Evolutionary conservation across 2,888 invertebrate genomes (phyloP).

Genomic region (Tetragonisca angustula): DNA sequence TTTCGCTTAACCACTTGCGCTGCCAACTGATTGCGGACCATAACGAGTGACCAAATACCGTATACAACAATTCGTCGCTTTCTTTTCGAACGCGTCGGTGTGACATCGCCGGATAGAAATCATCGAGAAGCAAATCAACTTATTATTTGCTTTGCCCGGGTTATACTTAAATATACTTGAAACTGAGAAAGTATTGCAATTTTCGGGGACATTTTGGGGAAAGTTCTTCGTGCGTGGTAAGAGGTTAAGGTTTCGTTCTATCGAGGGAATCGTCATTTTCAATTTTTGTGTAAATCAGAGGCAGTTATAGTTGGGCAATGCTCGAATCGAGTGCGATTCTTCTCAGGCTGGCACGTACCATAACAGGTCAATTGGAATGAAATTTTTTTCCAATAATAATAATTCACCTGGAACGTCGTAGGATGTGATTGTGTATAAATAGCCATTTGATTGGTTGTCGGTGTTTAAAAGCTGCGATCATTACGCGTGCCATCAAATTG

Average conservation of each 20-base stretch:
- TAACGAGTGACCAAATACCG: too few relatives aligned
- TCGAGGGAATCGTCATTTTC: neutral
- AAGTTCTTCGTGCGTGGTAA: too few relatives aligned
- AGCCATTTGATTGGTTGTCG: conserved; percentile 68
- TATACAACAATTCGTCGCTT: too few relatives aligned
- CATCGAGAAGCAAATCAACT: too few relatives aligned
- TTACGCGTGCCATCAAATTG: conserved; percentile 52
- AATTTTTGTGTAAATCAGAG: neutral
- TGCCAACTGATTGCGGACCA: too few relatives aligned
- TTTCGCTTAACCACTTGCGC: neutral
- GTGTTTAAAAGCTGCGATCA: conserved; percentile 67
- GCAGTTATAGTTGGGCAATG: neutral
- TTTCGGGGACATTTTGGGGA: too few relatives aligned
- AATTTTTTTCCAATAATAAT: conserved; percentile 76
- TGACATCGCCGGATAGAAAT: too few relatives aligned
- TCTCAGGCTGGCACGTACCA: neutral
- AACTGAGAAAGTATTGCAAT: too few relatives aligned
- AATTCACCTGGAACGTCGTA: conserved; percentile 72
- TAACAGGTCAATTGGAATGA: conserved; percentile 66
- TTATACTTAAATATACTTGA: too few relatives aligned
- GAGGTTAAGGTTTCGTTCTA: neutral
- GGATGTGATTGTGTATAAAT: conserved; percentile 74
- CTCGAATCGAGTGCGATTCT: conserved; percentile 14
- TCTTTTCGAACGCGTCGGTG: too few relatives aligned
- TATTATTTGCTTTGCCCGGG: too few relatives aligned